Evolutionary conservation across 2,113 vertebrate genomes (phyloP).

Genomic region (Chrysemys picta): DNA sequence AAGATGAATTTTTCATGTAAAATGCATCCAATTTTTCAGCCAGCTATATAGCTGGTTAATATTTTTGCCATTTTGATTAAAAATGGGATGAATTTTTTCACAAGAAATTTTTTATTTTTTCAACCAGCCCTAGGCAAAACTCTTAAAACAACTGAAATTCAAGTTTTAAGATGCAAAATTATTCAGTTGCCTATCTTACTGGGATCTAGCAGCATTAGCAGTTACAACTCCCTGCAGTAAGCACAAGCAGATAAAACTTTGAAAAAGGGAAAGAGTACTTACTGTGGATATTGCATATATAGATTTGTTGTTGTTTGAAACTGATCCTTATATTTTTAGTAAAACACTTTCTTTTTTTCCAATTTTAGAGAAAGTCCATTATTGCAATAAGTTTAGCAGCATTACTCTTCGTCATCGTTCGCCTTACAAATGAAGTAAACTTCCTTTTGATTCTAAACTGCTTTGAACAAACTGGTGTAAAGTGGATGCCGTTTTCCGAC

Average conservation of each 20-base stretch:
- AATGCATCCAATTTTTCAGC: background rate
- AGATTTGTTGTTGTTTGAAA: slow-evolving; percentile 5
- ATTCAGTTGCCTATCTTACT: background rate
- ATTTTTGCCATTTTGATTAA: background rate
- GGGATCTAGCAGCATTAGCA: background rate
- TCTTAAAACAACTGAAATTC: slow-evolving; percentile 21
- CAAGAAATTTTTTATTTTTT: background rate
- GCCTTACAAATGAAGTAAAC: slow-evolving; percentile 89
- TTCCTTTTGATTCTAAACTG: slow-evolving; percentile 88
- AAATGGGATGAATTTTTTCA: fast-evolving
- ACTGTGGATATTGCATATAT: background rate
- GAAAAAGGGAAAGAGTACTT: background rate
- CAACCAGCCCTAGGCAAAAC: background rate
- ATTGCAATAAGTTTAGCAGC: slow-evolving; percentile 87
- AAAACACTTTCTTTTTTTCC: slow-evolving; percentile 35
- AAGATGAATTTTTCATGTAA: background rate
- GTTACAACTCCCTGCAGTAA: background rate
- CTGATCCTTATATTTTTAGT: background rate
- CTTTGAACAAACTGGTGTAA: slow-evolving; percentile 85
- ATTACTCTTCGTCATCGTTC: slow-evolving; percentile 89
- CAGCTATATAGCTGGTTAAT: background rate
- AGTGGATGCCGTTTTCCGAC: slow-evolving; percentile 86
- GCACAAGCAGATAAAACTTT: background rate
- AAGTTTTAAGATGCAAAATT: slow-evolving; percentile 9
- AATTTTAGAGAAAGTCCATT: slow-evolving; percentile 88